Evolutionary conservation across 2,113 vertebrate genomes (phyloP), one percentile per base, ranked within the genome.

Genomic region (Dryoscopus gambensis): DNA sequence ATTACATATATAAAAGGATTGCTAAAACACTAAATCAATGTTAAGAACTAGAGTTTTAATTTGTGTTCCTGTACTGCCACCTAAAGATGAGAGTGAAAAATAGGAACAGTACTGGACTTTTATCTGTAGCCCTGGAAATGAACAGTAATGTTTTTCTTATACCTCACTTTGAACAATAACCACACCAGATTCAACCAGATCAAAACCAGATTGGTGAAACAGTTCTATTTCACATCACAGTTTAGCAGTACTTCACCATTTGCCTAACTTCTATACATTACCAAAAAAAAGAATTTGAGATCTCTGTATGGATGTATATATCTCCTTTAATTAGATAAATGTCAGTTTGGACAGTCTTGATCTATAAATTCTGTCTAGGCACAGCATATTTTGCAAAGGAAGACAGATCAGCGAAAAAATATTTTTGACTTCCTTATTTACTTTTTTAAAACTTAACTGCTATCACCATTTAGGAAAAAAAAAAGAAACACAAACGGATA

Each of bases 1-100:
- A 57, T 28, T 56, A 52, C 40, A 78, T 22, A 33, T 50, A 46
- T 25, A 57, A 42, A 14, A 78, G 46, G 40, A 76, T 5, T 60
- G 35, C 28, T 64, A 46, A 79, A 93, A 83, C 5, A 11, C 31
- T 35, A 49, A 49, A 59, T 35, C 8, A 57, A 4, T 5, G 11
- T 80, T 50, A 53, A 65, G 30, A 40, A 52, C 3, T 19, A 31
- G 5, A 35, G 5, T 16, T 14, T 44, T 31, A 22, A 57, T 81
- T 39, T n/a, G 31, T 46, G 78, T 76, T 97, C 94, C 88, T 95
- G 68, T 92, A 91, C 93, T 97, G 97, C 98, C 98, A 98, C 90
- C 98, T 97, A 92, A 85, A 97, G 96, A 33, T 37, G 27, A 87
- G 11, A 55, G 35, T 9, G 47, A 88, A 95, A 90, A 96, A 35